Base-by-base conservation (phyloP, 2,113 vertebrate species). In the Lepisosteus osseus region DNA sequence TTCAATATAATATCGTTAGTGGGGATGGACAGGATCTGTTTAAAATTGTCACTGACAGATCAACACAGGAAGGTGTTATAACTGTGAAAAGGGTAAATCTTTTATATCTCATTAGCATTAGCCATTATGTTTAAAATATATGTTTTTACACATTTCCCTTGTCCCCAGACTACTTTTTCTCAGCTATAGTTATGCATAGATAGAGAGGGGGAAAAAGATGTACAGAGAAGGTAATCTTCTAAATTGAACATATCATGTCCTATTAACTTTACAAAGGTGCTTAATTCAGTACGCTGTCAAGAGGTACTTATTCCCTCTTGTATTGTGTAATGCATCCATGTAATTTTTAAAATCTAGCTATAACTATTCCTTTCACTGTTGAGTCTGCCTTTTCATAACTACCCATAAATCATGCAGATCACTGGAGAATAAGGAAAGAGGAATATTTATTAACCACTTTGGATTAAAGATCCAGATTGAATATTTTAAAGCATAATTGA, bases 41-140 rank as follows among this genome's bases (percentile, higher is more conserved):
- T 79, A 94, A 93, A 75, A 91, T 99, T 54, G 57, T 92, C 84
- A 99, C 96, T 42, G 96, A 99, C 86, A 90, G 95, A 81, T 87
- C 91, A 41, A 97, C 95, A 40, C 96, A 98, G 77, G 97, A 99
- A 86, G 97, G 95, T 70, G 90, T 99, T 76, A 92, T 99, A 86
- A 92, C 91, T 71, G 93, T 99, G 78, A 97, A 96, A 90, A 94
- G 95, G 94, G 97, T 99, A 82, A 84, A 74, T 29, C 29, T 29
- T 29, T 29, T 29, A 29, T 59, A 14, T 12, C 2, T 12, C 3
- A 59, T 51, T 51, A 51, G 47, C 9, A 6, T 51, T 9, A 51
- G 5, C 47, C 47, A 6, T 5, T 51, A 51, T 9, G 29, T 51
- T 5, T 51, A 51, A 6, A 6, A 51, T 51, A 51, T 51, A 51